Evolutionary conservation across 1,140 invertebrate species (phyloP), one percentile per base, ranked within the genome.

Genomic region (Coelopa frigida): DNA sequence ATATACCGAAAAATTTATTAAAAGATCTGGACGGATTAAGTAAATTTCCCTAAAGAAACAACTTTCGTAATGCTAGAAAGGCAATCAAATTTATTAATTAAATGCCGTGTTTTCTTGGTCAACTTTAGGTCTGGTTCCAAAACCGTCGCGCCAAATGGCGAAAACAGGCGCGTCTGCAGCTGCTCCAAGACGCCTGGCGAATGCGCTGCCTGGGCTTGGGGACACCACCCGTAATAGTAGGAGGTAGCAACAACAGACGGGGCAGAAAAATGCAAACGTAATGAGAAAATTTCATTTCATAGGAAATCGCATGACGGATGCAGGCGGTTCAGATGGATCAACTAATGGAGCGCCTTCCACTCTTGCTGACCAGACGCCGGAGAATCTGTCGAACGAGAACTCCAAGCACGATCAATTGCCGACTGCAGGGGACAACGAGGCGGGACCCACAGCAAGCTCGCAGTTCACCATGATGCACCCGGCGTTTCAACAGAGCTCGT

Each of bases 61-160:
- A n/a, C n/a, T n/a, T n/a, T n/a, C n/a, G n/a, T n/a, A n/a, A n/a
- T n/a, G n/a, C n/a, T n/a, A n/a, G n/a, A n/a, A n/a, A n/a, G n/a
- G n/a, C n/a, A n/a, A n/a, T n/a, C n/a, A n/a, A n/a, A n/a, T n/a
- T n/a, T n/a, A n/a, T n/a, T n/a, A n/a, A n/a, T n/a, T n/a, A n/a
- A n/a, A n/a, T n/a, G n/a, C 38, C 21, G 24, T 17, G 8, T 29
- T 37, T 12, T 8, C 12, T 29, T 29, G n/a, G 27, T 43, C 12
- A 10, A 27, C 33, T 20, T 3, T 57, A 85, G 86, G 87, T 91
- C n/a, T 90, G 87, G 87, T 89, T 90, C 70, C 87, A 90, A 75
- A 89, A 90, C 59, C 74, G 87, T n/a, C 73, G 87, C 42, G 87
- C 87, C 10, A 89, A 91, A 62, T 89, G 87, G 87, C 76, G 87